A percentile compares a stretch with the other conserved stretches of the same genome.
Evolutionary conservation across 2,797 vertebrate genomes (phyloP).

Genomic region (Galago senegalensis): DNA sequence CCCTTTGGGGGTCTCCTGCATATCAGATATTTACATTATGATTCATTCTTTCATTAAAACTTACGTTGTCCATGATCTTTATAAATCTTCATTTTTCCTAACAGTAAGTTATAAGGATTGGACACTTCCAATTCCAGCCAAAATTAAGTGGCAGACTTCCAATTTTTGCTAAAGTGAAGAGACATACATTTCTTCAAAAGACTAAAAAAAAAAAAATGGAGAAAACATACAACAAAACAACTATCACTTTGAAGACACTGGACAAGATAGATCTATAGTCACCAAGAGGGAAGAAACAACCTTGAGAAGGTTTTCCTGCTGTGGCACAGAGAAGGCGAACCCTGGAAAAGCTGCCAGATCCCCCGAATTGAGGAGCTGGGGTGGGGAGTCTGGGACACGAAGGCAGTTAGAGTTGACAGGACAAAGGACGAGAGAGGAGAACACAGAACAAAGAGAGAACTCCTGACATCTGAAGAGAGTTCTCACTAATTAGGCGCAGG

Average conservation of each 20-base stretch:
- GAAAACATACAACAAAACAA: background rate
- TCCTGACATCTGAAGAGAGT: background rate
- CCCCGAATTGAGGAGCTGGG: background rate
- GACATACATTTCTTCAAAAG: background rate
- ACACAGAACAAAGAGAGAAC: background rate
- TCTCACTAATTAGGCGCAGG: background rate
- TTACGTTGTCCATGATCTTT: background rate
- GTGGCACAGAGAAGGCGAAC: background rate
- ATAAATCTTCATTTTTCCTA: background rate
- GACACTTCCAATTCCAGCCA: background rate
- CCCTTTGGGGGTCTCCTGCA: too few species aligned
- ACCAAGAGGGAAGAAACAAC: background rate
- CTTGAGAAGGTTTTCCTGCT: background rate
- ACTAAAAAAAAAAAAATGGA: background rate
- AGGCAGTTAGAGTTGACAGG: background rate
- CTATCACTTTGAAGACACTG: background rate
- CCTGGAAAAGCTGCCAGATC: background rate
- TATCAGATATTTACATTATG: too few species aligned
- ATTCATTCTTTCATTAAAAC: background rate
- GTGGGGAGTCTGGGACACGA: background rate
- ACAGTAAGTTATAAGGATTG: conserved; percentile 30
- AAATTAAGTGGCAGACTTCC: background rate
- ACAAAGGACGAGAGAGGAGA: background rate
- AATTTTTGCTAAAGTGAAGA: background rate
- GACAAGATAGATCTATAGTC: background rate